Conservation (phyloP, 2,113 vertebrate genomes). For the Meles meles region DNA sequence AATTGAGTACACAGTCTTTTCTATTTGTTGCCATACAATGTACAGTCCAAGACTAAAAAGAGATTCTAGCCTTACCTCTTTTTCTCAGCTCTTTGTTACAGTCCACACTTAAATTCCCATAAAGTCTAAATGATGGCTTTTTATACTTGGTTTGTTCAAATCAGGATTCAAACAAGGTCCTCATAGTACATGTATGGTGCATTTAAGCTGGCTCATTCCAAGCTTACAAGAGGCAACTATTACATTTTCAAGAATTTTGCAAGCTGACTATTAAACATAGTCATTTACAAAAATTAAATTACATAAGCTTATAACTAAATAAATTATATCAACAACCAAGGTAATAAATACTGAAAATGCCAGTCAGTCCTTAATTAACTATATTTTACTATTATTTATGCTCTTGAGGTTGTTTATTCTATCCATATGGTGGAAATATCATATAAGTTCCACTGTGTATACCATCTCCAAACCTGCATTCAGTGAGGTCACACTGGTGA, state of each 20-base stretch:
- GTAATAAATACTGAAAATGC: background rate
- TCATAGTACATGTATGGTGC: background rate
- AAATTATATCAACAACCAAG: background rate
- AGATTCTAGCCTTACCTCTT: background rate
- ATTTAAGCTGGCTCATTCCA: background rate
- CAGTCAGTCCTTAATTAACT: background rate
- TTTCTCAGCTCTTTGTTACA: background rate
- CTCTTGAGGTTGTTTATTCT: background rate
- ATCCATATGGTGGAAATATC: background rate
- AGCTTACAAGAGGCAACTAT: background rate
- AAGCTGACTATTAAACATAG: background rate
- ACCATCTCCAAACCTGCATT: background rate
- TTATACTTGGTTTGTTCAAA: background rate
- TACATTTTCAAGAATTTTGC: background rate
- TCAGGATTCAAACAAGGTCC: background rate
- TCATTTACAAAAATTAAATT: background rate
- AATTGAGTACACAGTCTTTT: background rate
- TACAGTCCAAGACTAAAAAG: background rate
- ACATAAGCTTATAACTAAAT: background rate
- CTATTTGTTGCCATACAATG: background rate
- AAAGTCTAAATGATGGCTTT: background rate
- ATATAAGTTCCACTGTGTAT: background rate
- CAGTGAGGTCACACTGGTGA: background rate
- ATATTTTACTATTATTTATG: conserved; percentile 1
- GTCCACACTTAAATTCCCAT: background rate